phyloP scores from a whole-genome alignment of 2,797 vertebrate species.

The Pagetopsis macropterus region DNA sequence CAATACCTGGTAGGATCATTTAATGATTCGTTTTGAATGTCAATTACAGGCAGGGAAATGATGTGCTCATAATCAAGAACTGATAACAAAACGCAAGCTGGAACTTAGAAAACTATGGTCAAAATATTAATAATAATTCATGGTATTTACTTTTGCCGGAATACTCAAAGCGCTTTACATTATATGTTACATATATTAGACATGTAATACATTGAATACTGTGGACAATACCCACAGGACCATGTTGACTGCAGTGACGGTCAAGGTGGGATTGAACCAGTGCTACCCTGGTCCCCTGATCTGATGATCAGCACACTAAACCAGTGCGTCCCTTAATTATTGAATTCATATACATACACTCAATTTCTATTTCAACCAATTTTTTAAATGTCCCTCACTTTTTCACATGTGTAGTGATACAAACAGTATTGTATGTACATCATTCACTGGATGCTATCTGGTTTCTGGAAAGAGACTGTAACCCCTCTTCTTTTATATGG shows the following conservation, averaged over 20 bases:
- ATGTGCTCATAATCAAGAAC: neutral
- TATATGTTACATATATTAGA: no score
- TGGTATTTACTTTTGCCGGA: no score
- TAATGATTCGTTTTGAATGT: conserved; percentile 3
- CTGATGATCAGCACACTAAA: no score
- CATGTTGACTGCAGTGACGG: no score
- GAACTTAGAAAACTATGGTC: neutral
- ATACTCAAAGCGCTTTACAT: no score
- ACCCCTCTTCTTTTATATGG: conserved; percentile 19
- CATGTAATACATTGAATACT: no score
- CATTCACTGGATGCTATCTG: neutral
- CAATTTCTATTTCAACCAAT: neutral
- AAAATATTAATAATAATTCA: neutral
- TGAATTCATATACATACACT: no score
- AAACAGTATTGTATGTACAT: conserved; percentile 1
- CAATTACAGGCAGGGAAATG: neutral
- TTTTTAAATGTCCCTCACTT: neutral
- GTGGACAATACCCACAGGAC: no score
- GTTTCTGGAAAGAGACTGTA: conserved; percentile 22
- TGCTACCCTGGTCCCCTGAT: no score
- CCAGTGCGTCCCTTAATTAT: no score
- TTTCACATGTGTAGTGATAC: neutral
- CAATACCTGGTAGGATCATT: neutral
- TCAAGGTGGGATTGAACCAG: no score
- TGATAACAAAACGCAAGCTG: neutral